A percentile compares a stretch with the other conserved stretches of the same genome.
These are phyloP conservation scores for Ceratina australensis DNA, from an alignment of 1,140 invertebrate genomes.

Conservation along the genomic window DNA sequence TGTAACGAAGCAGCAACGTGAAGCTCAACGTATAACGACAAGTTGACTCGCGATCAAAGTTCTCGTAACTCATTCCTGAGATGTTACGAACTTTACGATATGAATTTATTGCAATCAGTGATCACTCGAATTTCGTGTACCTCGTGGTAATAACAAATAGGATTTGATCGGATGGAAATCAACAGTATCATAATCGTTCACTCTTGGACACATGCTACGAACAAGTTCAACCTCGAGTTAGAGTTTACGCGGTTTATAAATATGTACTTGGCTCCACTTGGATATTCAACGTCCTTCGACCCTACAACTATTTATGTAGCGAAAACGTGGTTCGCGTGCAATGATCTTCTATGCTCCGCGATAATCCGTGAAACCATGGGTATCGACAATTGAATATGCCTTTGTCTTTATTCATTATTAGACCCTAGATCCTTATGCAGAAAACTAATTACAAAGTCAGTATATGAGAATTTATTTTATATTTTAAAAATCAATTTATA, in stretches of 20 bases:
- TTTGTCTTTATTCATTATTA: too few relatives aligned
- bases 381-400: too few relatives aligned
- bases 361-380: too few relatives aligned
- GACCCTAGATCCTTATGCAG: too few relatives aligned
- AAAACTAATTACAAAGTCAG: too few relatives aligned
- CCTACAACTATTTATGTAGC: neutral
- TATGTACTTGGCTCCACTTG: conserved; percentile 5
- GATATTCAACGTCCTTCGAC: neutral
- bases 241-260: conserved; percentile 53
- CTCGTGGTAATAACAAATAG: too few relatives aligned
- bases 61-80: conserved; percentile 6
- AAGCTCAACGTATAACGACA: neutral
- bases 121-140: neutral
- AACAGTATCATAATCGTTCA: neutral
- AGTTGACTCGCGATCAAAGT: conserved; percentile 3
- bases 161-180: too few relatives aligned
- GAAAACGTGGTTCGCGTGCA: conserved; percentile 20
- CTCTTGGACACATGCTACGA: conserved; percentile 7
- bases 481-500: too few relatives aligned
- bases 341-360: neutral
- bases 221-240: conserved; percentile 20
- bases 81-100: neutral
- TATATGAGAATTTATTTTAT: too few relatives aligned
- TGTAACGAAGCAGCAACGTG: conserved; percentile 7
- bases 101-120: neutral